These are phyloP conservation scores for Biston betularia DNA, from an alignment of 2,888 invertebrate species.

Conservation along the genomic window DNA sequence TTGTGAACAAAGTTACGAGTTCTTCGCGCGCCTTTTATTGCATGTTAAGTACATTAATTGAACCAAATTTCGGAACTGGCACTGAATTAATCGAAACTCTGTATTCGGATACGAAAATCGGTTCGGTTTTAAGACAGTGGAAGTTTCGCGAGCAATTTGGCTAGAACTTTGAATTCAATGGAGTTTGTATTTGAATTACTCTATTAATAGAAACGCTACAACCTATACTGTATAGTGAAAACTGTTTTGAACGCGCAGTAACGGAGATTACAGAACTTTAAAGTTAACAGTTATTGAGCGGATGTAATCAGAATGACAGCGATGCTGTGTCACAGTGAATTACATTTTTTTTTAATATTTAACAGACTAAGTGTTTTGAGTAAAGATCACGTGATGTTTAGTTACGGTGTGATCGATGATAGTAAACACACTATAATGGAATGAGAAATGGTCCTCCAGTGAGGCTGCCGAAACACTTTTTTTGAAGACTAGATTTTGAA, in stretches of 20 bases:
- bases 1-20: constrained; percentile 73
- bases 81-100: constrained; percentile 61
- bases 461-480: too few species aligned
- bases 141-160: constrained; percentile 52
- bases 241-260: constrained; percentile 12
- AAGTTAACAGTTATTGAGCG: constrained; percentile 14
- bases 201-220: constrained; percentile 39
- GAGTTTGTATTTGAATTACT: constrained; percentile 52
- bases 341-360: too few species aligned
- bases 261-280: constrained; percentile 26
- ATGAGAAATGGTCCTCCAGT: too few species aligned
- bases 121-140: constrained; percentile 54
- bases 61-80: constrained; percentile 25
- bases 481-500: too few species aligned
- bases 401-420: too few species aligned
- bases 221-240: not conserved
- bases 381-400: too few species aligned
- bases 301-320: constrained; percentile 21
- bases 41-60: constrained; percentile 80
- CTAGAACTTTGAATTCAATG: constrained; percentile 42
- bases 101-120: constrained; percentile 67
- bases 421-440: too few species aligned
- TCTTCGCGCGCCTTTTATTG: constrained; percentile 73
- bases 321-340: constrained; percentile 2
- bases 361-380: too few species aligned